Base-by-base conservation (phyloP, 2,888 invertebrate genomes). In the Oxystoma pomonae region DNA sequence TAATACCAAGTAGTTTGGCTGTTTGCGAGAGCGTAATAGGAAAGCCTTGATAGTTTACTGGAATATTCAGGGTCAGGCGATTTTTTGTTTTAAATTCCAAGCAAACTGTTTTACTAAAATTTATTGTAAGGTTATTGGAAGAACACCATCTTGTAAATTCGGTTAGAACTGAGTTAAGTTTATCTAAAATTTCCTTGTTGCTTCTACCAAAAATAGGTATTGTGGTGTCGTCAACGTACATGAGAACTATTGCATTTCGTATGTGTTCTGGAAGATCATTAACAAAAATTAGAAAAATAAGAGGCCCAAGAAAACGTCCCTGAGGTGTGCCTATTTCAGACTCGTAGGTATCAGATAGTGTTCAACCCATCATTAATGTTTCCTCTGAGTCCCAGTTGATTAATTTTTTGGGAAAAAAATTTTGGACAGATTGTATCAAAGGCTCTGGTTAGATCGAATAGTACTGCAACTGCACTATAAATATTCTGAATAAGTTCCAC, bases 141-240 rank as follows among this genome's bases (percentile, higher is more conserved):
- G 16, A 59, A 55, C 59, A 59, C 59, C 59, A 59, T 3, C 55
- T 53, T 19, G 12, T 5, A 55, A 59, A 59, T n/a, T 20, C 3
- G 16, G 12, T 2, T 20, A 59, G 19, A n/a, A 59, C 20, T 5
- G 20, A 17, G 16, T 55, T 55, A 18, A 53, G 16, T 55, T 59
- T 59, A 16, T 18, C 16, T 53, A 18, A 9, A 9, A 53, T 18
- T 5, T 51, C 59, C 9, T 17, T 18, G 7, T 20, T 20, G 20
- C 7, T 61, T 35, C 1, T 49, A 57, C 18, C 61, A 16, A 12
- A 17, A 2, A 61, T 57, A 17, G 57, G 49, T 21, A 61, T 57
- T 20, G 57, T 51, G 20, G 61, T 61, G 20, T 61, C 61, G 19
- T 61, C 61, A 49, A 49, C 61, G 49, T 61, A 61, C 57, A 58